These are phyloP conservation scores for Lethrus apterus DNA, from an alignment of 1,140 invertebrate genomes.

Conservation along the genomic window DNA sequence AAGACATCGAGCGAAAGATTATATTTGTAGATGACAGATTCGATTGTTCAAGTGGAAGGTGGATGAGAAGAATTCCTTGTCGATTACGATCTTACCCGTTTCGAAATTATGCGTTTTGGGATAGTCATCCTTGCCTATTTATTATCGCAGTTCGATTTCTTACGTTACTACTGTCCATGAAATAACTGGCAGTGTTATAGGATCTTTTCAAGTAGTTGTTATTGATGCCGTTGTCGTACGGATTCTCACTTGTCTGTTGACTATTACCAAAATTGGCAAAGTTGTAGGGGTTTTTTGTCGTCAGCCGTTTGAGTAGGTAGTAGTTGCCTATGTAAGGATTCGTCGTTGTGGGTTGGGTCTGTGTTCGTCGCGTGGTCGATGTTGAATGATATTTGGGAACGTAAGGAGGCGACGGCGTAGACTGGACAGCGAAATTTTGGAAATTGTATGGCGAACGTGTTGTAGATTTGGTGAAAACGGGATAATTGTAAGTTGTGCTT, in stretches of 20 bases:
- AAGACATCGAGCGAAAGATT: neutral
- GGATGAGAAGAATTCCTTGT: conserved; percentile 4
- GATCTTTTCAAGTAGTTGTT: conserved; percentile 43
- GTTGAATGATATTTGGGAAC: conserved; percentile 26
- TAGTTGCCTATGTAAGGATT: conserved; percentile 31
- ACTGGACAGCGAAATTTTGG: conserved; percentile 43
- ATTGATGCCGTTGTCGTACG: conserved; percentile 35
- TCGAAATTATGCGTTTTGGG: neutral
- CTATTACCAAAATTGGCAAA: conserved; percentile 39
- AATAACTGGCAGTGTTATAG: conserved; percentile 39
- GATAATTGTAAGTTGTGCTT: conserved; percentile 27
- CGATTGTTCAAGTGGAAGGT: neutral
- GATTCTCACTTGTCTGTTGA: conserved; percentile 24
- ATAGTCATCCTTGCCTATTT: neutral
- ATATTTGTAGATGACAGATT: neutral
- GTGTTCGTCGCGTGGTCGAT: conserved; percentile 12
- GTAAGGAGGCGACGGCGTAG: conserved; percentile 20
- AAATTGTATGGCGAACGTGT: conserved; percentile 49
- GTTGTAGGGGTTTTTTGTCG: conserved; percentile 42
- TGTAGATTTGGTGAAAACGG: conserved; percentile 37
- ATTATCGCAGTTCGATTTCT: conserved; percentile 22
- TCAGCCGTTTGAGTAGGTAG: conserved; percentile 31
- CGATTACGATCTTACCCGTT: conserved; percentile 12
- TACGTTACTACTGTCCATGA: conserved; percentile 29
- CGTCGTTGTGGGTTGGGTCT: conserved; percentile 13